Base-by-base conservation (phyloP, 2,888 invertebrate species). In the Sepiola atlantica region DNA sequence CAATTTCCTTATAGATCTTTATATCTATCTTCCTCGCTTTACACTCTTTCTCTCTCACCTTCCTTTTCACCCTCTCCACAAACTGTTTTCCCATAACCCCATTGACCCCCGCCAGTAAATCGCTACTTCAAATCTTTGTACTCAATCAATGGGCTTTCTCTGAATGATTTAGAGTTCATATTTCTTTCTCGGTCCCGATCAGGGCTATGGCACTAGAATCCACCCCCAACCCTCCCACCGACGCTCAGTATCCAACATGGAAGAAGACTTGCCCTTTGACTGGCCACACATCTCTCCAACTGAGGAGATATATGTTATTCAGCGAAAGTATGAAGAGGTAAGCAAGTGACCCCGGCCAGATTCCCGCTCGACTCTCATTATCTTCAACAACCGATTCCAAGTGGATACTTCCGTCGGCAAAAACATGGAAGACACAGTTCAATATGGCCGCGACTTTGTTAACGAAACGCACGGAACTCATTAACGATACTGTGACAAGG, bases 261-360 rank as follows among this genome's bases (percentile, higher is more conserved):
- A 32, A n/a, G 77, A 77, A 77, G 2, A n/a, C 77, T 77, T n/a
- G 16, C 16, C 32, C 77, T 77, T 77, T 77, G 77, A 77, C n/a
- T 77, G n/a, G 77, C 77, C 77, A 77, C 77, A 77, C n/a, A 77
- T 32, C 77, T 32, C 77, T 77, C 77, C 77, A n/a, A 77, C 77
- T n/a, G 77, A 77, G 77, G 45, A 45, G 45, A 45, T 45, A 32
- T 18, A n/a, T 32, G 77, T 77, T 77, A 16, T 77, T 32, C 77
- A 77, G n/a, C 32, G 45, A 77, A 77, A 32, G 77, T 77, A 77
- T 77, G 77, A 77, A 32, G 77, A 77, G 32, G 77, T 77, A 77
- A 77, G 77, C 77, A 77, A 77, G 77, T 77, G 77, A 77, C 77
- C n/a, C 32, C 77, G 77, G 77, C 77, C 77, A 77, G 77, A 77